Percentiles rank a stretch among this genome's conserved stretches.
These are phyloP conservation scores for Hemicrepidius hirtus DNA, from an alignment of 2,888 invertebrate genomes.

Conservation along the genomic window DNA sequence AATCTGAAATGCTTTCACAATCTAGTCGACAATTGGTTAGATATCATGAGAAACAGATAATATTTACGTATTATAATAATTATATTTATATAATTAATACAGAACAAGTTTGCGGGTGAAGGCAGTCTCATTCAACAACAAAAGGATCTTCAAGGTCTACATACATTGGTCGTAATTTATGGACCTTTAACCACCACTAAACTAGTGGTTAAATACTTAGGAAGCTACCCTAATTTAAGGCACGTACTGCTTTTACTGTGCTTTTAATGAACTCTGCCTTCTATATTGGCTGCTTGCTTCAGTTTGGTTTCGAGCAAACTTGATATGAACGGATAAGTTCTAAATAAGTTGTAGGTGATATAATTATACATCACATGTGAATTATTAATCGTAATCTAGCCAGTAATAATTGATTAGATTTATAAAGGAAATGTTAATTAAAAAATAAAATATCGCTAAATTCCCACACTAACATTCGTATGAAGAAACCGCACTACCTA, in stretches of 20 bases:
- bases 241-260: slow-evolving; percentile 28
- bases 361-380: too few relatives aligned
- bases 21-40: too few relatives aligned
- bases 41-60: too few relatives aligned
- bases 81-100: background rate
- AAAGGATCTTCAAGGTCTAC: background rate
- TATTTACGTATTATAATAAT: too few relatives aligned
- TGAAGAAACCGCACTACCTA: too few relatives aligned
- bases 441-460: too few relatives aligned
- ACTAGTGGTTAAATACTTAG: slow-evolving; percentile 39
- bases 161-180: slow-evolving; percentile 25
- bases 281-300: slow-evolving; percentile 1
- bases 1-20: too few relatives aligned
- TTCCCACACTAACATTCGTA: too few relatives aligned
- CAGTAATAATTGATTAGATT: too few relatives aligned
- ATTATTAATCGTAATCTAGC: too few relatives aligned
- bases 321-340: background rate
- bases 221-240: slow-evolving; percentile 28
- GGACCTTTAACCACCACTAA: slow-evolving; percentile 28
- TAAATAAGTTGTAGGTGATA: too few relatives aligned
- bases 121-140: background rate
- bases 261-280: slow-evolving; percentile 26
- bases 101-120: background rate
- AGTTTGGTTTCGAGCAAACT: background rate
- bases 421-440: too few relatives aligned